Conservation (phyloP, 1,140 invertebrate genomes). For the Dreissena polymorpha region DNA sequence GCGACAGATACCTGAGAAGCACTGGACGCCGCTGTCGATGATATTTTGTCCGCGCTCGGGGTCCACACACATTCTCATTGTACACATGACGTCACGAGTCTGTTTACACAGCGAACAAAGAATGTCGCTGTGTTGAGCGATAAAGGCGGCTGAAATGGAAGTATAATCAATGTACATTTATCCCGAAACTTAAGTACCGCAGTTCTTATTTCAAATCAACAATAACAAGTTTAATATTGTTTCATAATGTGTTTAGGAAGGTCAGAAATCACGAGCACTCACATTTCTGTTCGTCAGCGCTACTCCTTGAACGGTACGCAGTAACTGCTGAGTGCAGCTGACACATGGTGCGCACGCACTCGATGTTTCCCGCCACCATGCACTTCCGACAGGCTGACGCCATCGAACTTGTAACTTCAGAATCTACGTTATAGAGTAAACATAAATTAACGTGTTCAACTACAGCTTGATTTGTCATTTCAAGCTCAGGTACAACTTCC, state of each 20-base stretch:
- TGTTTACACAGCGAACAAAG: conserved; percentile 50
- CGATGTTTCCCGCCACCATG: conserved; percentile 31
- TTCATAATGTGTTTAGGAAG: too few relatives aligned
- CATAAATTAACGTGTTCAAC: not conserved
- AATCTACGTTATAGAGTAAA: conserved; percentile 14
- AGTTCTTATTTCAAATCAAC: too few relatives aligned
- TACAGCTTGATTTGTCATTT: too few relatives aligned
- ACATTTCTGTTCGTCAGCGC: too few relatives aligned
- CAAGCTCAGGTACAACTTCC: too few relatives aligned
- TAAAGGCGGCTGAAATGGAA: conserved; percentile 25
- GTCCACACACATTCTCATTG: conserved; percentile 48
- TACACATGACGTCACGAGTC: conserved; percentile 54
- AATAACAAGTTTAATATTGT: too few relatives aligned
- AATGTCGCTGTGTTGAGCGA: conserved; percentile 37
- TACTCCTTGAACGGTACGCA: too few relatives aligned
- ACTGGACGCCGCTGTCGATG: conserved; percentile 34
- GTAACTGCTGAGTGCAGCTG: not conserved
- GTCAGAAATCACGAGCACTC: too few relatives aligned
- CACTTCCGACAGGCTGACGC: conserved; percentile 32
- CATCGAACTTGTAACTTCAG: conserved; percentile 29
- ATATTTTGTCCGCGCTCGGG: conserved; percentile 42
- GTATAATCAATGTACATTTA: not conserved
- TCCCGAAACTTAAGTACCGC: too few relatives aligned
- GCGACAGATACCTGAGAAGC: conserved; percentile 36
- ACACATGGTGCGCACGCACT: conserved; percentile 19